Evolutionary conservation across 2,888 invertebrate genomes (phyloP).

Genomic region (Orgyia antiqua): DNA sequence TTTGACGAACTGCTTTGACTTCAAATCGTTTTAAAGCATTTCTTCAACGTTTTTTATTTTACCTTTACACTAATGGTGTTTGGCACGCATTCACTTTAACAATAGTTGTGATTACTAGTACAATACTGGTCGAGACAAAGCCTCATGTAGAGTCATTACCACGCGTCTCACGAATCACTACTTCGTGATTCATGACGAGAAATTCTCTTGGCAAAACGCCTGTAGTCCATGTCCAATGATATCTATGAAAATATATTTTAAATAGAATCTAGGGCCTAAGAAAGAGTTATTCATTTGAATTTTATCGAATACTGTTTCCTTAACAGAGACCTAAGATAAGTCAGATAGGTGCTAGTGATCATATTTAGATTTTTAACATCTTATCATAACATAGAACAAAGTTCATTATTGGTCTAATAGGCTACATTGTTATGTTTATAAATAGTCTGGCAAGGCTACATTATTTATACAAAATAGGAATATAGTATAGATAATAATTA

Average conservation of each 20-base stretch:
- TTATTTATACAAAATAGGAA: background rate
- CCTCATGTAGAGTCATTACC: constrained; percentile 33
- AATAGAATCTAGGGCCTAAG: no score
- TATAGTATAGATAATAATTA: no score
- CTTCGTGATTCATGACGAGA: constrained; percentile 23
- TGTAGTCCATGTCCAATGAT: no score
- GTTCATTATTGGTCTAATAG: no score
- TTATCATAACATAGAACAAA: no score
- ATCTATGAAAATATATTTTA: no score
- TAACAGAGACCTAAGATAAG: no score
- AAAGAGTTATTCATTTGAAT: no score
- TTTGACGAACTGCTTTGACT: background rate
- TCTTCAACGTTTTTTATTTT: constrained; percentile 2
- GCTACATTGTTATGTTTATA: constrained; percentile 1
- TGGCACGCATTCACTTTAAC: constrained; percentile 13
- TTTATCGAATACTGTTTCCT: no score
- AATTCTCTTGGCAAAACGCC: constrained; percentile 24
- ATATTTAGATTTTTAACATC: no score
- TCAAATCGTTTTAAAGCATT: constrained; percentile 1
- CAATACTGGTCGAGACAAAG: constrained; percentile 34
- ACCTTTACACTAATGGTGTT: constrained; percentile 8
- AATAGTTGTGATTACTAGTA: constrained; percentile 21
- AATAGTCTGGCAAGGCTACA: background rate
- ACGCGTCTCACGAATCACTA: constrained; percentile 40
- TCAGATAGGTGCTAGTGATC: no score